Evolutionary conservation across 1,140 invertebrate species (phyloP).

Genomic region (Probaryconus sp.): DNA sequence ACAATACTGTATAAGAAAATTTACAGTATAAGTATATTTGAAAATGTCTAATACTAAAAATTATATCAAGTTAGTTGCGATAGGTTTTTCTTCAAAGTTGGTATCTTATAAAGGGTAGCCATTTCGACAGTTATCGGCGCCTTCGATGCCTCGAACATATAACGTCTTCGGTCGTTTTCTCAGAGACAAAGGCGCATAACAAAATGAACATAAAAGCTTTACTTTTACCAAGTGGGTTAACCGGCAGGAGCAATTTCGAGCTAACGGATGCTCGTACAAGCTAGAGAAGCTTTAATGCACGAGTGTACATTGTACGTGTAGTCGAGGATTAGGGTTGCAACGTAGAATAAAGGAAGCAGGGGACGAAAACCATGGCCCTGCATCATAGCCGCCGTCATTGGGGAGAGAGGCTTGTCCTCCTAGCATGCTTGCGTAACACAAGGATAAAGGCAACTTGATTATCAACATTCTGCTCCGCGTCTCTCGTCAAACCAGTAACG

Average conservation of each 20-base stretch:
- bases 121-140: conserved; percentile 8
- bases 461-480: conserved; percentile 27
- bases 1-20: too few relatives aligned
- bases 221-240: conserved; percentile 34
- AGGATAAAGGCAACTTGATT: conserved; percentile 36
- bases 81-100: conserved; percentile 10
- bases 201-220: conserved; percentile 41
- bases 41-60: too few relatives aligned
- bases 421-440: conserved; percentile 22
- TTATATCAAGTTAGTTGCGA: conserved; percentile 17
- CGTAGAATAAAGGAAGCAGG: conserved; percentile 35
- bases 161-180: conserved; percentile 21
- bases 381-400: conserved; percentile 23
- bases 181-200: conserved; percentile 24
- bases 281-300: conserved; percentile 29
- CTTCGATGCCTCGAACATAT: conserved; percentile 12
- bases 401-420: not conserved
- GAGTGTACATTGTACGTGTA: conserved; percentile 32
- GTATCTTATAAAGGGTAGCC: not conserved
- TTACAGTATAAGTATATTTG: too few relatives aligned
- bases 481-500: conserved; percentile 30
- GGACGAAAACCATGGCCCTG: conserved; percentile 21
- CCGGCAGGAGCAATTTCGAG: conserved; percentile 31
- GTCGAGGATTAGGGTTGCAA: conserved; percentile 45
- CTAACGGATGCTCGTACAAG: conserved; percentile 26